A percentile compares a stretch with the other conserved stretches of the same genome.
Evolutionary conservation across 2,888 invertebrate species (phyloP).

Genomic region (Horisme vitalbata): DNA sequence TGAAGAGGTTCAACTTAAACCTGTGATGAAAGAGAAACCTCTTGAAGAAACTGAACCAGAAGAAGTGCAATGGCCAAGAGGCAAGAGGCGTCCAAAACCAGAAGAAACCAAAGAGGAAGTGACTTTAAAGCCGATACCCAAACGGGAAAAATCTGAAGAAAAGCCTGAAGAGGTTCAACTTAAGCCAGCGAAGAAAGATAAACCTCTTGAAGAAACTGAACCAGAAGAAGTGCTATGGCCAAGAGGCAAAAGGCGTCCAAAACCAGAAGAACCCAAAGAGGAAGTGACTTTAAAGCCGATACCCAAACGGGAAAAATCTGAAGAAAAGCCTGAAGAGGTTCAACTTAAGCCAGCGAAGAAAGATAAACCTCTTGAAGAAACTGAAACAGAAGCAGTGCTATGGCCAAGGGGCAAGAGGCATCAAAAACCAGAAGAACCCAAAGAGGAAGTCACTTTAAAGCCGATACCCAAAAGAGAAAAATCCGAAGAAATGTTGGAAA

Average conservation of each 20-base stretch:
- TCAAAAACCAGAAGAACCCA: slow-evolving; percentile 43
- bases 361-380: slow-evolving; percentile 63
- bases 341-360: slow-evolving; percentile 54
- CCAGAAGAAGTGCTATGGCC: slow-evolving; percentile 43
- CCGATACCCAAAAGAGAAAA: slow-evolving; percentile 46
- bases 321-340: slow-evolving; percentile 51
- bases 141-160: slow-evolving; percentile 41
- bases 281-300: slow-evolving; percentile 52
- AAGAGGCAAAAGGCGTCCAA: slow-evolving; percentile 45
- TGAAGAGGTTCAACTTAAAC: too few relatives aligned
- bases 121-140: slow-evolving; percentile 30
- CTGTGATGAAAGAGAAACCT: not conserved
- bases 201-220: slow-evolving; percentile 50
- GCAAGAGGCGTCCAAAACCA: slow-evolving; percentile 19
- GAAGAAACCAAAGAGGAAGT: slow-evolving; percentile 50
- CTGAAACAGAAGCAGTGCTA: slow-evolving; percentile 39
- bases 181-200: slow-evolving; percentile 38
- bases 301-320: slow-evolving; percentile 43
- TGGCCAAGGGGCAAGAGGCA: slow-evolving; percentile 44
- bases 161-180: slow-evolving; percentile 40
- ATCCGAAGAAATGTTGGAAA: slow-evolving; percentile 46
- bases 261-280: slow-evolving; percentile 50
- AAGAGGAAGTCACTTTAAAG: slow-evolving; percentile 50
- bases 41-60: not conserved
- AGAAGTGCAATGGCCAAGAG: not conserved